These are phyloP conservation scores for Drosophila dunni DNA, from an alignment of 1,140 invertebrate species.

Conservation along the genomic window DNA sequence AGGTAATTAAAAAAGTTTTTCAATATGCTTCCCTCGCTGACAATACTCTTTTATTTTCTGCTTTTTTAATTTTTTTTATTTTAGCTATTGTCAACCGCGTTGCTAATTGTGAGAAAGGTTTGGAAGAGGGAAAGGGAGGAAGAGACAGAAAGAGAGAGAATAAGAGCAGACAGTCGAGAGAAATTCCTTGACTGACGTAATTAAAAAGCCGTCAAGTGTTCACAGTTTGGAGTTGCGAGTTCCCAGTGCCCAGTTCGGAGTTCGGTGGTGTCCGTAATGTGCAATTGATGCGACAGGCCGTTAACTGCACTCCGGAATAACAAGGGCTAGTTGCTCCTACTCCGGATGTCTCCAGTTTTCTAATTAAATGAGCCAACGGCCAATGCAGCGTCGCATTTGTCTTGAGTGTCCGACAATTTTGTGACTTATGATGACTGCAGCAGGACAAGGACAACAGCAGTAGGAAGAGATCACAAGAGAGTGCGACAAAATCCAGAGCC, in stretches of 20 bases:
- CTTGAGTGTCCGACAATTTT: constrained; percentile 76
- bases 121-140: neutral
- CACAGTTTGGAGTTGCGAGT: neutral
- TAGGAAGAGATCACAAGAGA: constrained; percentile 5
- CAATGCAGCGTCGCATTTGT: constrained; percentile 74
- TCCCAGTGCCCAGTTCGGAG: constrained; percentile 12
- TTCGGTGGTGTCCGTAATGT: constrained; percentile 71
- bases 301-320: constrained; percentile 54
- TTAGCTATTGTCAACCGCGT: constrained; percentile 48
- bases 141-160: constrained; percentile 11
- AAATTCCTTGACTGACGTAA: constrained; percentile 66
- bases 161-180: neutral
- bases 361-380: constrained; percentile 74
- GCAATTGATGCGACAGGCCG: constrained; percentile 72
- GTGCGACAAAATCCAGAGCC: constrained; percentile 6
- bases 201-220: constrained; percentile 75
- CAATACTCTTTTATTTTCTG: constrained; percentile 27
- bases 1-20: constrained; percentile 81
- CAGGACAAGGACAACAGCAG: neutral
- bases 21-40: constrained; percentile 32
- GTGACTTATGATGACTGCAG: constrained; percentile 79
- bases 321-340: constrained; percentile 9
- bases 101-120: constrained; percentile 63
- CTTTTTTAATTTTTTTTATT: too few species aligned
- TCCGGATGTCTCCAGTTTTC: constrained; percentile 58